Base-by-base conservation (phyloP, 1,140 invertebrate genomes). In the Drosophila kepulauana region DNA sequence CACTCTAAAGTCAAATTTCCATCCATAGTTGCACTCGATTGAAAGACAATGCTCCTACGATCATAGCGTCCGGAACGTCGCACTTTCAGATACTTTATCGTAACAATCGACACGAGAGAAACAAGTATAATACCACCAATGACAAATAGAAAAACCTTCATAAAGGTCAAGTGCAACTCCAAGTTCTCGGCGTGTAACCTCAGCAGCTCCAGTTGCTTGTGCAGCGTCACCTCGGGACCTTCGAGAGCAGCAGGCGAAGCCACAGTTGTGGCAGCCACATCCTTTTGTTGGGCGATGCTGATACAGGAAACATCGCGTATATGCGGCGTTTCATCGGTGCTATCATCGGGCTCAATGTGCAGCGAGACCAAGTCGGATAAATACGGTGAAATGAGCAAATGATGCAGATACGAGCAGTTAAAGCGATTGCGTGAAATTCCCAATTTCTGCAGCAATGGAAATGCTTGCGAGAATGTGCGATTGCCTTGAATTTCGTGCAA, bases 351-450 rank as follows among this genome's bases (percentile, higher is more conserved):
- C 20, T 92, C 91, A 7, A 92, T 91, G 38, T 91, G 79, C 30
- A 92, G 62, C 10, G 43, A 25, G 5, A 92, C 88, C 0, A 76
- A 63, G 1, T 82, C 78, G 7, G 41, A 5, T 1, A 92, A 59
- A 28, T 75, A 81, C 0, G 92, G 89, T 0, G 87, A 73, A 8
- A 91, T 81, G 1, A 92, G 67, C 33, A 92, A 52, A 51, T 75
- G 76, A 16, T 92, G 89, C 52, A 92, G 67, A 16, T 92, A 92
- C 11, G 88, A 82, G 16, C 92, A 92, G 28, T 92, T 92, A 25
- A 92, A 92, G 28, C 68, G 85, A 49, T 92, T 92, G 3, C 75
- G 57, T 0, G 91, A 92, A 0, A 92, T 68, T 8, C 92, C 91
- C 49, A 92, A 33, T 28, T 88, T 91, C 25, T 76, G 73, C 6